Percentiles rank a stretch among this genome's conserved stretches.
Evolutionary conservation across 2,888 invertebrate species (phyloP).

Genomic region (Drosophila heteroneura): DNA sequence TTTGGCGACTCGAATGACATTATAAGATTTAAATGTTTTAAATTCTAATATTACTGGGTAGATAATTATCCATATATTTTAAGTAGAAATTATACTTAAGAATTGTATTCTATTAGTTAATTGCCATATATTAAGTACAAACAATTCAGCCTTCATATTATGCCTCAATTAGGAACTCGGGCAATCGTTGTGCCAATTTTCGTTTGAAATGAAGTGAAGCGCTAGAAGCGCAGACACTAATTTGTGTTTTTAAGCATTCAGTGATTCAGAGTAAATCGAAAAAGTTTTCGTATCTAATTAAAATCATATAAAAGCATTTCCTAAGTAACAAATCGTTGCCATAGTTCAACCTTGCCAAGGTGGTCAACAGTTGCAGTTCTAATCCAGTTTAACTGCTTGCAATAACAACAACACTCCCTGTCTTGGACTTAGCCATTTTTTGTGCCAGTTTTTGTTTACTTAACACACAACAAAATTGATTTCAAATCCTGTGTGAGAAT

Average conservation of each 20-base stretch:
- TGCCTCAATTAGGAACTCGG: background rate
- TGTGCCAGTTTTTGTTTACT: background rate
- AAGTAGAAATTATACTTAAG: background rate
- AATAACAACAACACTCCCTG: constrained; percentile 34
- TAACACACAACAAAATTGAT: constrained; percentile 38
- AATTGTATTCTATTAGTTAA: background rate
- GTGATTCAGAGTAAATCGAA: constrained; percentile 36
- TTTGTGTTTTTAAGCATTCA: constrained; percentile 17
- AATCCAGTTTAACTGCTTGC: constrained; percentile 2
- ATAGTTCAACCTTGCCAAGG: background rate
- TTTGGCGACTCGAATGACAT: background rate
- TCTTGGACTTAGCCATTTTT: constrained; percentile 17
- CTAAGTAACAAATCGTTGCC: constrained; percentile 34
- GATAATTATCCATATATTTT: background rate
- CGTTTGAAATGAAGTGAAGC: constrained; percentile 23
- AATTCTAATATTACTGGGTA: background rate
- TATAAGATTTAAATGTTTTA: background rate
- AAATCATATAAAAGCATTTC: constrained; percentile 41
- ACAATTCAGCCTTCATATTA: background rate
- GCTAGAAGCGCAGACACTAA: constrained; percentile 10
- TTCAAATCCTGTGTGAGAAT: constrained; percentile 33
- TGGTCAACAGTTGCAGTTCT: constrained; percentile 18
- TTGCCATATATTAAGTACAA: background rate
- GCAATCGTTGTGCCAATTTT: constrained; percentile 1
- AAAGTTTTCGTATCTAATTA: constrained; percentile 57